Evolutionary conservation across 2,113 vertebrate species (phyloP), one percentile per base, ranked within the genome.

Genomic region (Myiozetetes cayanensis): DNA sequence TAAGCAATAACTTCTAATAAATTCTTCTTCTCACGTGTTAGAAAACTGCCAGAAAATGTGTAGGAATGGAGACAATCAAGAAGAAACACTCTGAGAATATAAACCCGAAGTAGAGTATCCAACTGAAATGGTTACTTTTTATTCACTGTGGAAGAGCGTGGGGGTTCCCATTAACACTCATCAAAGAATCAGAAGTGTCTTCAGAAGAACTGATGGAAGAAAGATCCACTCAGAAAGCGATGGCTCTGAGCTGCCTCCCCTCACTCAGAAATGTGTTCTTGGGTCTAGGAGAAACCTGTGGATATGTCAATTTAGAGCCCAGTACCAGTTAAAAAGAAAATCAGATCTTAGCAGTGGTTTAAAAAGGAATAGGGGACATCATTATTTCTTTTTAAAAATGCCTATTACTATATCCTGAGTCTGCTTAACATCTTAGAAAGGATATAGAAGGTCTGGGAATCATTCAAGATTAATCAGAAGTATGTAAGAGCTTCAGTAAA

Each of bases 81-180:
- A 85, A 52, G 33, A 93, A 82, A 80, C 4, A 44, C 22, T 33
- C 14, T 6, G 11, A 85, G 28, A 82, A 41, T 13, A 66, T 14
- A 70, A 85, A 73, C 2, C 18, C 6, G 5, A 0, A 50, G 28
- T 11, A 15, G 30, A 78, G 12, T 6, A 67, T 20, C 37, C 41
- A 58, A 18, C 4, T 78, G 47, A 87, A 74, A 68, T 23, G 4
- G 17, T 21, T 46, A 37, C 6, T 67, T 85, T 58, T 61, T 43
- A n/a, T 70, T 73, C n/a, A 66, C 22, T 56, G 9, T 49, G 56
- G 49, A 82, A 79, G 12, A 41, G 27, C 5, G 56, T 76, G 25
- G 9, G 47, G 3, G 2, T 27, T 90, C 13, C 25, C n/a, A 43
- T 0, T 49, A 33, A 79, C 35, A 37, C 4, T 37, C 11, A 21